Evolutionary conservation across 2,797 vertebrate species (phyloP).

Genomic region (Sebastes oblongus): DNA sequence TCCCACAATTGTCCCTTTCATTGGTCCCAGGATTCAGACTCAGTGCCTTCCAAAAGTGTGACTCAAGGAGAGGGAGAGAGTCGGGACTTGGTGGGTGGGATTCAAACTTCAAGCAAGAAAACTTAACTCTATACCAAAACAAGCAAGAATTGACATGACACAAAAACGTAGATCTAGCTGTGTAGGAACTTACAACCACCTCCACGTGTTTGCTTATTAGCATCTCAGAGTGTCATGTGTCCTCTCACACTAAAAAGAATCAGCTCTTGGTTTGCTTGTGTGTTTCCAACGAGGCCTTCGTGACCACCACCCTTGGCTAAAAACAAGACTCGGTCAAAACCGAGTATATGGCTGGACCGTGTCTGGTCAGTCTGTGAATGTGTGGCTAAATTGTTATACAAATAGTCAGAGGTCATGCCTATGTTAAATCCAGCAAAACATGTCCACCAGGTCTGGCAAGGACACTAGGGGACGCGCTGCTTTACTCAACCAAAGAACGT

Average conservation of each 20-base stretch:
- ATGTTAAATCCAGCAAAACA: too few relatives aligned
- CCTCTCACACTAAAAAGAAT: slow-evolving; percentile 44
- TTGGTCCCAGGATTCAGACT: slow-evolving; percentile 55
- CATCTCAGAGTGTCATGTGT: slow-evolving; percentile 53
- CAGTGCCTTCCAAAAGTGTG: slow-evolving; percentile 56
- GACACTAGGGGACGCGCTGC: too few relatives aligned
- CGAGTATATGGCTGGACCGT: too few relatives aligned
- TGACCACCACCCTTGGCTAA: slow-evolving; percentile 13
- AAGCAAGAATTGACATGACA: slow-evolving; percentile 13
- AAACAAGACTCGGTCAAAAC: not conserved
- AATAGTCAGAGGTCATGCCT: too few relatives aligned
- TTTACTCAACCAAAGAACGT: too few relatives aligned
- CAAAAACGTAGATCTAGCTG: not conserved
- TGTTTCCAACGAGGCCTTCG: slow-evolving; percentile 9
- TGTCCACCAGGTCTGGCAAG: too few relatives aligned
- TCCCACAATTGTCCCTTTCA: slow-evolving; percentile 76
- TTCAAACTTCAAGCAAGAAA: slow-evolving; percentile 3
- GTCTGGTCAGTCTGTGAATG: too few relatives aligned
- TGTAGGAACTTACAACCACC: slow-evolving; percentile 32
- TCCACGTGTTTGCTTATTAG: slow-evolving; percentile 55
- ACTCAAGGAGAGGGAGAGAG: slow-evolving; percentile 41
- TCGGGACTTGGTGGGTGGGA: slow-evolving; percentile 54
- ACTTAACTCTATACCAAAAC: slow-evolving; percentile 8
- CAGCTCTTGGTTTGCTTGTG: slow-evolving; percentile 35
- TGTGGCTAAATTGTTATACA: too few relatives aligned